Percentiles rank a stretch among this genome's conserved stretches.
Evolutionary conservation across 1,140 invertebrate species (phyloP).

Genomic region (Brachionus paranguensis): DNA sequence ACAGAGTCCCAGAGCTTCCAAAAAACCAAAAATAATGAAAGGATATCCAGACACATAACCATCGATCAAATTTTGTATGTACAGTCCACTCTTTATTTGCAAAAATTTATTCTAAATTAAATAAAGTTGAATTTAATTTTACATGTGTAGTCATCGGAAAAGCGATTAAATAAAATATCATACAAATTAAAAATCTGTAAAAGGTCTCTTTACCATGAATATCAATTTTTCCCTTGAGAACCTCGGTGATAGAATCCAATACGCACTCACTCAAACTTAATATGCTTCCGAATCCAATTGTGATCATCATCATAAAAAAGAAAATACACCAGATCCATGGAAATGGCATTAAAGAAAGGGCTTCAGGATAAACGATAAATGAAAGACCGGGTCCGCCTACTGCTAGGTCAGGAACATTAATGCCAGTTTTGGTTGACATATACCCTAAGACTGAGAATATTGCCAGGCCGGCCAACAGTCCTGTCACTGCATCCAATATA

Average conservation of each 20-base stretch:
- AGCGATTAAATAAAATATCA: slow-evolving; percentile 27
- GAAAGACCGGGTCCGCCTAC: slow-evolving; percentile 40
- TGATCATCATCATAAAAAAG: slow-evolving; percentile 95
- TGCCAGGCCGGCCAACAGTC: slow-evolving; percentile 47
- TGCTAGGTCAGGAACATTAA: slow-evolving; percentile 49
- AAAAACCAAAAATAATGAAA: slow-evolving; percentile 66
- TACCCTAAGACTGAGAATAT: slow-evolving; percentile 47
- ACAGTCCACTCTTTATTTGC: slow-evolving; percentile 63
- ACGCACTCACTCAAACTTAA: slow-evolving; percentile 22
- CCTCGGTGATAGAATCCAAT: slow-evolving; percentile 5
- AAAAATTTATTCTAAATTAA: slow-evolving; percentile 43
- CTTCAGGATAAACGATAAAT: slow-evolving; percentile 77
- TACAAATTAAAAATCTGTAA: not conserved
- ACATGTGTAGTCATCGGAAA: slow-evolving; percentile 24
- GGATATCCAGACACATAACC: slow-evolving; percentile 80
- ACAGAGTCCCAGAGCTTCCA: slow-evolving; percentile 69
- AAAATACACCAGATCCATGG: slow-evolving; percentile 90
- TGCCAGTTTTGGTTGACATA: slow-evolving; percentile 45
- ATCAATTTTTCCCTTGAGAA: slow-evolving; percentile 33
- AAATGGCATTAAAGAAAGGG: slow-evolving; percentile 74
- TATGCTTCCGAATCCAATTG: slow-evolving; percentile 75
- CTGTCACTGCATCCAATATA: slow-evolving; percentile 58
- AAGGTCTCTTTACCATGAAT: not conserved
- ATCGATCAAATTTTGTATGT: slow-evolving; percentile 75
- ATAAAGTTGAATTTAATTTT: not conserved